Conservation (phyloP, 2,797 vertebrate genomes). For the Urocyon cinereoargenteus region DNA sequence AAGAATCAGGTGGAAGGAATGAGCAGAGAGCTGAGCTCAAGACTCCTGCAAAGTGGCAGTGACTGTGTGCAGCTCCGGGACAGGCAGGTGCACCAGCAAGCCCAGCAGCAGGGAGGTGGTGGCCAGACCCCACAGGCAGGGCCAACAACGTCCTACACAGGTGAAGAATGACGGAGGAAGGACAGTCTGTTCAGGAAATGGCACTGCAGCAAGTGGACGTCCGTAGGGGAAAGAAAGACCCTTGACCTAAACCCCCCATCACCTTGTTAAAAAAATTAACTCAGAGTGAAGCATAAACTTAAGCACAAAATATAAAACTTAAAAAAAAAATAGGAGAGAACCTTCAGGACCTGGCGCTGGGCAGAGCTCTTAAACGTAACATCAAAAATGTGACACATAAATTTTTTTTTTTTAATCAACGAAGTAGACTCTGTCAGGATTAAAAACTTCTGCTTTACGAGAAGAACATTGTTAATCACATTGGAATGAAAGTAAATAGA, state of each 20-base stretch:
- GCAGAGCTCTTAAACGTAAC: background rate
- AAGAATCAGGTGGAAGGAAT: background rate
- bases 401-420: background rate
- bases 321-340: background rate
- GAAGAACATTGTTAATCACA: background rate
- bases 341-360: background rate
- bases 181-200: accelerated
- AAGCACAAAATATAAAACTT: background rate
- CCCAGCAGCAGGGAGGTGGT: accelerated
- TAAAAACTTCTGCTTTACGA: background rate
- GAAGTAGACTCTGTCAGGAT: background rate
- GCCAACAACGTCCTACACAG: accelerated
- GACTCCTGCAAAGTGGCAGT: accelerated
- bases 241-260: no score
- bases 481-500: background rate
- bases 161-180: accelerated
- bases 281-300: background rate
- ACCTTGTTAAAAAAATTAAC: background rate
- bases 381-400: background rate
- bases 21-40: background rate
- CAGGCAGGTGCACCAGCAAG: accelerated
- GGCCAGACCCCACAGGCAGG: accelerated
- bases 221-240: background rate
- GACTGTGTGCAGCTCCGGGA: accelerated
- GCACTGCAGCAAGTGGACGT: accelerated